These are phyloP conservation scores for Selene dorsalis DNA, from an alignment of 2,797 vertebrate species.

Conservation along the genomic window DNA sequence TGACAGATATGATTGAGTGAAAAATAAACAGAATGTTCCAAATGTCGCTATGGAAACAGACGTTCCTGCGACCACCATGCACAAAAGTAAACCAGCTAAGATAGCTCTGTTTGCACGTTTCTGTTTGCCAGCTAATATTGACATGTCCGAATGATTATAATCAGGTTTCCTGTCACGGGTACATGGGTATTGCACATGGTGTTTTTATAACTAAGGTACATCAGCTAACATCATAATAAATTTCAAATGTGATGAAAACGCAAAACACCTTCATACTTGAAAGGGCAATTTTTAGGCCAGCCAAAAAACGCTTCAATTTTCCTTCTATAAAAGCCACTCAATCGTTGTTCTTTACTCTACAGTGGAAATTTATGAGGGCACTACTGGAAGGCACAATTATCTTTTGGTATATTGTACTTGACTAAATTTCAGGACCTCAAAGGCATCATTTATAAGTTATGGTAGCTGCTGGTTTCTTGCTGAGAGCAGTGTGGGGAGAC, in stretches of 20 bases:
- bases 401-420: neutral
- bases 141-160: slow-evolving; percentile 46
- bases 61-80: slow-evolving; percentile 32
- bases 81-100: slow-evolving; percentile 40
- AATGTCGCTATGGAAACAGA: slow-evolving; percentile 60
- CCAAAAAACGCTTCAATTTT: neutral
- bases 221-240: neutral
- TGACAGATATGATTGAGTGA: slow-evolving; percentile 45
- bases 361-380: neutral
- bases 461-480: too few species aligned
- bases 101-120: slow-evolving; percentile 52
- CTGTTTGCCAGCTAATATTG: slow-evolving; percentile 70
- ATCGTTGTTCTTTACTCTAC: neutral
- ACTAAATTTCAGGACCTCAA: neutral
- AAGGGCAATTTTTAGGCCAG: neutral
- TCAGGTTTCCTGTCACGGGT: slow-evolving; percentile 37
- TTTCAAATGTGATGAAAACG: slow-evolving; percentile 3
- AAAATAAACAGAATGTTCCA: slow-evolving; percentile 52
- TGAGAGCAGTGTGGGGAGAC: too few species aligned
- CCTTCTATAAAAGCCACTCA: neutral
- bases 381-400: too few species aligned
- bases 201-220: slow-evolving; percentile 11
- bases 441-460: too few species aligned
- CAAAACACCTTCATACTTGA: neutral
- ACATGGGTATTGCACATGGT: slow-evolving; percentile 1